phyloP scores from a whole-genome alignment of 2,797 vertebrate genomes.

The Malacoctenus gilli region DNA sequence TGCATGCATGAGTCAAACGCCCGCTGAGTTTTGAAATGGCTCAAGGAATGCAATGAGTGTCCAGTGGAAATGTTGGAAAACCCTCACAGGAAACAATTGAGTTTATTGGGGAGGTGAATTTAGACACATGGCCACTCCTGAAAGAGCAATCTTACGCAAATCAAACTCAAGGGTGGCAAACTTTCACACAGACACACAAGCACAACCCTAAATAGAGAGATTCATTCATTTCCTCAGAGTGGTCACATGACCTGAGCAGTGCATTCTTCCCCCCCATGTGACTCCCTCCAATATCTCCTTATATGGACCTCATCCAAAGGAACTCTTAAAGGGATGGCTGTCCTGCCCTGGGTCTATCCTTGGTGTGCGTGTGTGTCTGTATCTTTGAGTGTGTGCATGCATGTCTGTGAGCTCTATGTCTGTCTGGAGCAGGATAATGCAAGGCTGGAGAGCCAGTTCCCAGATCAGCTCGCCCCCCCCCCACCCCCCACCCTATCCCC shows the following conservation, averaged over 20 bases:
- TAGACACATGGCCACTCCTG: not conserved
- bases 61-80: constrained; percentile 24
- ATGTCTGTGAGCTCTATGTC: constrained; percentile 20
- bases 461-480: constrained; percentile 47
- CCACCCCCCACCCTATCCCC: not conserved
- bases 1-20: constrained; percentile 43
- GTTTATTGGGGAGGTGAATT: too few relatives aligned
- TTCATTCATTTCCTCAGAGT: constrained; percentile 74
- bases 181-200: constrained; percentile 14
- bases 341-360: constrained; percentile 58
- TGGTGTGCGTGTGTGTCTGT: constrained; percentile 51
- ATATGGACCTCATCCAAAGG: constrained; percentile 82
- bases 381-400: constrained; percentile 25
- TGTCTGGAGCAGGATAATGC: constrained; percentile 45
- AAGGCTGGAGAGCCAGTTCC: constrained; percentile 43
- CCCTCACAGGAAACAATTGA: not conserved
- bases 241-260: constrained; percentile 74
- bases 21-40: constrained; percentile 32
- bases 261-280: constrained; percentile 80
- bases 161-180: constrained; percentile 9
- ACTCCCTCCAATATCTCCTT: constrained; percentile 79
- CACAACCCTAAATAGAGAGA: constrained; percentile 71
- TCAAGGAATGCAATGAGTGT: constrained; percentile 10
- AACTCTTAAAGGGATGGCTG: constrained; percentile 79
- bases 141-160: not conserved